Base-by-base conservation (phyloP, 2,113 vertebrate species). In the Addax nasomaculatus region DNA sequence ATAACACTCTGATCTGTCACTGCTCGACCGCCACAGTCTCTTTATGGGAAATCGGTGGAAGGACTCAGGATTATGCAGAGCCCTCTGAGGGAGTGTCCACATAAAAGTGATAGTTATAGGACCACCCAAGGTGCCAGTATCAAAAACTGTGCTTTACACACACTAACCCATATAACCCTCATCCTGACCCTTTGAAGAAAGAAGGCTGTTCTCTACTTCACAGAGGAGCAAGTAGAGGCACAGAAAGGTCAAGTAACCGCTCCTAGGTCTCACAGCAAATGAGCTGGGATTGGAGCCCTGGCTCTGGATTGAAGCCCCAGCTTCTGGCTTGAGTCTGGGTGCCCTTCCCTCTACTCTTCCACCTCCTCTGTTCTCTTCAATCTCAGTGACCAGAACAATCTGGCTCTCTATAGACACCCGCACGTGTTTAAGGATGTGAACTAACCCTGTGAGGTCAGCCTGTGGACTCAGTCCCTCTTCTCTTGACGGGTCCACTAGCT, bases 61-160 rank as follows among this genome's bases (percentile, higher is more conserved):
- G 33, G 13, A 33, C 49, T 16, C 8, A 17, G 33, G 67, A 15
- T 39, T 30, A 33, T 19, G 39, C 58, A 27, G 70, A 25, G 25
- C 5, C 30, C 45, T 80, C 19, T 6, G 25, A 30, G n/a, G 30
- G 23, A 1, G 14, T 36, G 16, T 21, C 3, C 19, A 8, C 49
- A 36, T 8, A 4, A 29, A 86, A 16, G 64, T 6, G 30, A 23
- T 5, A 6, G 39, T 25, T 17, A 23, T 0, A 23, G 55, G 62
- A 8, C 47, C 14, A 30, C 1, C 6, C n/a, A 15, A 27, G 8
- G 12, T 1, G 9, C 60, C 49, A 39, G 8, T 19, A 29, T 27
- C 33, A 0, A 36, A n/a, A 47, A 1, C 1, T 5, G 12, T 6
- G 2, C 51, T 39, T 49, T 4, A 30, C 3, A 27, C 8, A 51